A percentile compares a stretch with the other conserved stretches of the same genome.
Conservation (phyloP, 2,888 invertebrate genomes). For the Allophyes oxyacanthae region DNA sequence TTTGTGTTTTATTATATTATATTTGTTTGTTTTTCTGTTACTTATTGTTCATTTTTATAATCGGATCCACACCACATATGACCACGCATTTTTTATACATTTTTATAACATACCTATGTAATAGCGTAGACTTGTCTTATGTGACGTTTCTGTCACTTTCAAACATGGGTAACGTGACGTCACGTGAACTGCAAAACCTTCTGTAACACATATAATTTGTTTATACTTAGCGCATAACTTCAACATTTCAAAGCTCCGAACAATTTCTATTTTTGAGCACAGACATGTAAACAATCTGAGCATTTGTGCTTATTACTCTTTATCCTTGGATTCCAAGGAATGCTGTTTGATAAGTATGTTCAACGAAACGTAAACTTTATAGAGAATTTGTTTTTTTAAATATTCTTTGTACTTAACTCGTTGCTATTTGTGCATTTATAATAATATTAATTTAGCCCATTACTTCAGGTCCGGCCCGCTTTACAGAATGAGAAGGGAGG, state of each 20-base stretch:
- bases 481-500: too few relatives aligned
- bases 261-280: constrained; percentile 42
- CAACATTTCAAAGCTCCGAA: constrained; percentile 31
- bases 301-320: constrained; percentile 16
- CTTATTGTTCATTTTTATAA: too few relatives aligned
- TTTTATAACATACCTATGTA: too few relatives aligned
- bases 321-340: constrained; percentile 30
- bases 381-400: constrained; percentile 29
- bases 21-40: too few relatives aligned
- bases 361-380: constrained; percentile 24
- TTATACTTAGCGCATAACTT: constrained; percentile 16
- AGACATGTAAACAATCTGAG: constrained; percentile 35
- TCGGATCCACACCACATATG: too few relatives aligned
- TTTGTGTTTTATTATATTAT: too few relatives aligned
- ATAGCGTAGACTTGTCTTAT: too few relatives aligned
- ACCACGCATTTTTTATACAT: too few relatives aligned
- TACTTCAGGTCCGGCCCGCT: too few relatives aligned
- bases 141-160: too few relatives aligned
- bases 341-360: constrained; percentile 31
- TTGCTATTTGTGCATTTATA: neutral
- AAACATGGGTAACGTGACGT: too few relatives aligned
- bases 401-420: constrained; percentile 11
- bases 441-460: too few relatives aligned
- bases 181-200: neutral
- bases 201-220: neutral